Evolutionary conservation across 1,140 invertebrate species (phyloP).

Genomic region (Cydia fagiglandana): DNA sequence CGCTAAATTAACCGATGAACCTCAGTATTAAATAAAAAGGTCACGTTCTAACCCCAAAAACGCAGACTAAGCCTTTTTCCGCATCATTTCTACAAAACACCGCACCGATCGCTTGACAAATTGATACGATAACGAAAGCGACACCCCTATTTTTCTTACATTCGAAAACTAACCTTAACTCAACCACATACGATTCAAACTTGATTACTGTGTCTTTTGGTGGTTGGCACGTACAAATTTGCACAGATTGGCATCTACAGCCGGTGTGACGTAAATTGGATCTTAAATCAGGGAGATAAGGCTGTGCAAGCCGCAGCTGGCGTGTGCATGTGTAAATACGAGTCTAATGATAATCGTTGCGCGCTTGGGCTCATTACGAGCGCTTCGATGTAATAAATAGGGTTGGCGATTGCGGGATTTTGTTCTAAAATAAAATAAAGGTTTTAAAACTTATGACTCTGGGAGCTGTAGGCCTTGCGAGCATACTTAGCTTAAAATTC

Average conservation of each 20-base stretch:
- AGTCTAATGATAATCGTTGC: constrained; percentile 21
- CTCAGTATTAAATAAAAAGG: too few species aligned
- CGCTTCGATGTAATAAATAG: constrained; percentile 12
- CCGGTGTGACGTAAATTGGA: constrained; percentile 1
- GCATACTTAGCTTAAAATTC: too few species aligned
- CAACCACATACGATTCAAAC: neutral
- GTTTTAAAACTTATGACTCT: too few species aligned
- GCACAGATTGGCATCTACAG: neutral
- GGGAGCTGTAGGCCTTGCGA: too few species aligned
- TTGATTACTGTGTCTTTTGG: neutral
- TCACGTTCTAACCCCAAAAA: too few species aligned
- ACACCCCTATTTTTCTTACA: neutral
- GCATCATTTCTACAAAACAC: neutral
- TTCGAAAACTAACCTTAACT: neutral
- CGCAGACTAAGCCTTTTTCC: too few species aligned
- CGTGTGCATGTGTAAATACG: constrained; percentile 19
- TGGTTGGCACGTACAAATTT: constrained; percentile 24
- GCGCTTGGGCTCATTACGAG: neutral
- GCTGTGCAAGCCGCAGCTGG: neutral
- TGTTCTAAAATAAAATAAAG: neutral
- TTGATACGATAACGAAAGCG: constrained; percentile 5
- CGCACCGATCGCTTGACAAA: neutral
- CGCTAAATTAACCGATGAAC: too few species aligned
- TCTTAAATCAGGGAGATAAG: constrained; percentile 14
- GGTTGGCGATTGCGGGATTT: constrained; percentile 5